Percentiles rank a stretch among this genome's conserved stretches.
Evolutionary conservation across 2,113 vertebrate genomes (phyloP).

Genomic region (Psittacus erithacus): DNA sequence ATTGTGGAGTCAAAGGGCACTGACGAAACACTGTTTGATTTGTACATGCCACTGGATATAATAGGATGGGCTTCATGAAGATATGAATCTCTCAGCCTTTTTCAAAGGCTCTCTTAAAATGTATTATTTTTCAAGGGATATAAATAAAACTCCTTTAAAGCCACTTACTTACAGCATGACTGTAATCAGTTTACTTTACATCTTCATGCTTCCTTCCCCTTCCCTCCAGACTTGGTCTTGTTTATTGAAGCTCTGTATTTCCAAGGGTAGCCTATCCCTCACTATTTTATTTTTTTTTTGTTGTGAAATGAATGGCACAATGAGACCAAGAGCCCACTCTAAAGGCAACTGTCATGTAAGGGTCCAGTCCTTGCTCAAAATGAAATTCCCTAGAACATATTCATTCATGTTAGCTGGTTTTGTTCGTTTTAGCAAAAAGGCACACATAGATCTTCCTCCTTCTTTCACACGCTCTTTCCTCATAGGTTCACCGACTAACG

Average conservation of each 20-base stretch:
- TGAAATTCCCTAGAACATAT: not conserved
- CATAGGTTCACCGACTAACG: not conserved
- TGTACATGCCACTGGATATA: slow-evolving; percentile 26
- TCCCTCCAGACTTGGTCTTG: not conserved
- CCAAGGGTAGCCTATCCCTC: not conserved
- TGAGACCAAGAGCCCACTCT: not conserved
- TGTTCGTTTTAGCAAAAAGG: not conserved
- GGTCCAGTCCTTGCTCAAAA: not conserved
- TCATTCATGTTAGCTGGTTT: not conserved
- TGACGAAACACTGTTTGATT: slow-evolving; percentile 31
- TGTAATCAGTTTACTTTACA: not conserved
- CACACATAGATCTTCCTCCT: not conserved
- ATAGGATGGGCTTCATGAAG: slow-evolving; percentile 4
- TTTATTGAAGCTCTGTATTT: not conserved
- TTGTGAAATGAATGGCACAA: not conserved
- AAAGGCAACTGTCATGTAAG: not conserved
- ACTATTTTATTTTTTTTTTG: not conserved
- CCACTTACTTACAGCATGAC: not conserved
- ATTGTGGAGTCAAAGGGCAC: slow-evolving; percentile 36
- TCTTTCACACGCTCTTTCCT: not conserved
- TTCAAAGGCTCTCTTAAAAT: not conserved
- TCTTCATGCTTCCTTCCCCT: not conserved
- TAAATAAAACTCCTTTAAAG: slow-evolving; percentile 29
- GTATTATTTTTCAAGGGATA: slow-evolving; percentile 29
- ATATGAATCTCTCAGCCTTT: slow-evolving; percentile 3